Percentiles rank a stretch among this genome's conserved stretches.
These are phyloP conservation scores for Ptychadena robeensis DNA, from an alignment of 2,797 vertebrate genomes.

Conservation along the genomic window DNA sequence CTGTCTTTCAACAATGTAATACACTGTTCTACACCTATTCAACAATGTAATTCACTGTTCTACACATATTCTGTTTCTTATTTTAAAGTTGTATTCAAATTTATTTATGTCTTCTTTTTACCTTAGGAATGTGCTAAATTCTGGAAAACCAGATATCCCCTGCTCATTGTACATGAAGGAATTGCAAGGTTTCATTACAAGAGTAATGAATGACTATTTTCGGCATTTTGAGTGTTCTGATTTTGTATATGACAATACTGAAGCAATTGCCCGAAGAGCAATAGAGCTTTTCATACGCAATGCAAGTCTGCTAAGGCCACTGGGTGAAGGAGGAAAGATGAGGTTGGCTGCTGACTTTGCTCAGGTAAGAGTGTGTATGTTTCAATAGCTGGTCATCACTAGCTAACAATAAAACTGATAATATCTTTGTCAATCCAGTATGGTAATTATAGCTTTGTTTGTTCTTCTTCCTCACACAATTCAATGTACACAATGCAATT, in stretches of 20 bases:
- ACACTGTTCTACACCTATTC: no score
- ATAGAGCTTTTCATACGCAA: constrained; percentile 91
- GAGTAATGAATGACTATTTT: constrained; percentile 94
- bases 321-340: constrained; percentile 95
- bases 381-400: neutral
- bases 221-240: constrained; percentile 89
- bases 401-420: no score
- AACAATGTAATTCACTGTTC: no score
- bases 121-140: constrained; percentile 78
- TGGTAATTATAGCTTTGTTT: no score
- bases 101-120: constrained; percentile 33
- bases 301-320: constrained; percentile 87
- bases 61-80: no score
- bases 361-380: constrained; percentile 78
- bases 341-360: constrained; percentile 93
- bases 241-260: constrained; percentile 91
- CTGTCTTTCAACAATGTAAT: no score
- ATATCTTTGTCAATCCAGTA: no score
- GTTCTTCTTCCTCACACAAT: no score
- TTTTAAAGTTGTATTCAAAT: neutral
- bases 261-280: constrained; percentile 87
- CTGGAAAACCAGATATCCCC: constrained; percentile 85
- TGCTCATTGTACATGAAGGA: constrained; percentile 98
- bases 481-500: no score
- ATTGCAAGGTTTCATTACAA: constrained; percentile 91